phyloP scores from a whole-genome alignment of 2,113 vertebrate species.

The Colinus virginianus region DNA sequence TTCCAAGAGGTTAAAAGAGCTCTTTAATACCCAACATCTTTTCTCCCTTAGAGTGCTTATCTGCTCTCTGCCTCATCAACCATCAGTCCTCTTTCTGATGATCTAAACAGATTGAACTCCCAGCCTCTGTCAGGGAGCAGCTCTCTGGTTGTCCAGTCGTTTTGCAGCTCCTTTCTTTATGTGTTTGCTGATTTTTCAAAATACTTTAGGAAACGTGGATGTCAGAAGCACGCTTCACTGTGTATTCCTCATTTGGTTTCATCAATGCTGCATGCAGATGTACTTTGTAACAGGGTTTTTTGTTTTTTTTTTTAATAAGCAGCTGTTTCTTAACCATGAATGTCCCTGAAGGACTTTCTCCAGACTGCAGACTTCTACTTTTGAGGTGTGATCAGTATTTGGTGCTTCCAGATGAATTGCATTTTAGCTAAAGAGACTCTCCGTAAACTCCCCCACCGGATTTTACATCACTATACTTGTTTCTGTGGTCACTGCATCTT shows the following conservation, averaged over 20 bases:
- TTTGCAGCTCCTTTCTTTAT: background rate
- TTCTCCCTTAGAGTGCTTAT: background rate
- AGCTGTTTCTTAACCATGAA: background rate
- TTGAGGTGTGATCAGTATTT: background rate
- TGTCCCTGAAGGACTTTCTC: background rate
- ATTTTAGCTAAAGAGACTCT: background rate
- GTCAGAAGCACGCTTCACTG: background rate
- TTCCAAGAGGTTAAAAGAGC: background rate
- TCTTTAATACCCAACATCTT: background rate
- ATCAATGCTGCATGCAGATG: background rate
- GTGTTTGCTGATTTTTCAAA: background rate
- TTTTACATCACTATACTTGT: rapidly evolving
- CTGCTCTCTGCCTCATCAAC: background rate
- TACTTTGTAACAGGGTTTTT: background rate
- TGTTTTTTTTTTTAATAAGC: background rate
- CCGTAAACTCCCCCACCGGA: background rate
- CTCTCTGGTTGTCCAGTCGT: background rate
- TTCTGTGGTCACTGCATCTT: background rate
- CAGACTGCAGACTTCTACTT: background rate
- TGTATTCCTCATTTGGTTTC: background rate
- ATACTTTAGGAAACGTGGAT: background rate
- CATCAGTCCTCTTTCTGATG: background rate
- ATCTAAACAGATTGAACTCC: background rate
- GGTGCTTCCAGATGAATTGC: background rate
- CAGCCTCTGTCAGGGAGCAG: background rate